phyloP scores from a whole-genome alignment of 2,888 invertebrate genomes.

The Aspidapion aeneum region DNA sequence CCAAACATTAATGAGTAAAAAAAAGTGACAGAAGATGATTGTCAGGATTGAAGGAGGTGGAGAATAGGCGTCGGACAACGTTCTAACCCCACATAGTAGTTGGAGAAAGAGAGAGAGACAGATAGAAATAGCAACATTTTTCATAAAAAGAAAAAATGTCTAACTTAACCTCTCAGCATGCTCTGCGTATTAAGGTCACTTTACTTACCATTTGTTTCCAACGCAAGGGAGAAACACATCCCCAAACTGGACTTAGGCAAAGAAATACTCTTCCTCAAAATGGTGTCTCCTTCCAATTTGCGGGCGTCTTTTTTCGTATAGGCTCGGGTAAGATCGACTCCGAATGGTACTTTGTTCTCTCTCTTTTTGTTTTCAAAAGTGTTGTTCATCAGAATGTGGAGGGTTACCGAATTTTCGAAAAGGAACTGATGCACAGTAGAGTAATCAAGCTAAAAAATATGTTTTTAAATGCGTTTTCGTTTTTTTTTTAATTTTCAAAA shows the following conservation, averaged over 20 bases:
- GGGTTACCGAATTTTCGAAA: slow-evolving; percentile 73
- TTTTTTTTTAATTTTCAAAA: too few relatives aligned
- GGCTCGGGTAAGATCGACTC: slow-evolving; percentile 70
- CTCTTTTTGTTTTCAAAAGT: slow-evolving; percentile 66
- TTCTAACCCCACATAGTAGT: too few relatives aligned
- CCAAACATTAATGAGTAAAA: too few relatives aligned
- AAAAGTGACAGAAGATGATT: too few relatives aligned
- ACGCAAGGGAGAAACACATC: slow-evolving; percentile 74
- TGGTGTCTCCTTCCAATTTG: slow-evolving; percentile 64
- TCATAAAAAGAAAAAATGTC: too few relatives aligned
- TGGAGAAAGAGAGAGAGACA: too few relatives aligned
- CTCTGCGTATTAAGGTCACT: too few relatives aligned
- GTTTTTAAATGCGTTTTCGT: too few relatives aligned
- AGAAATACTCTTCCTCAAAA: slow-evolving; percentile 68
- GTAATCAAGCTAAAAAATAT: slow-evolving; percentile 68
- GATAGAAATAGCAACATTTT: too few relatives aligned
- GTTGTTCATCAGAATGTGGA: slow-evolving; percentile 81
- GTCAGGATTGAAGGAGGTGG: too few relatives aligned
- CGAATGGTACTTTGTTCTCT: slow-evolving; percentile 71
- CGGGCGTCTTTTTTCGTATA: slow-evolving; percentile 78
- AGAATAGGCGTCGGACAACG: too few relatives aligned
- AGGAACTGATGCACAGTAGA: slow-evolving; percentile 78
- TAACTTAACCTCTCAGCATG: too few relatives aligned
- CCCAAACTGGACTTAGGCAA: slow-evolving; percentile 74
- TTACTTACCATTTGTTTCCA: slow-evolving; percentile 77